Evolutionary conservation across 2,888 invertebrate species (phyloP), one percentile per base, ranked within the genome.

Genomic region (Chalcis sispes): DNA sequence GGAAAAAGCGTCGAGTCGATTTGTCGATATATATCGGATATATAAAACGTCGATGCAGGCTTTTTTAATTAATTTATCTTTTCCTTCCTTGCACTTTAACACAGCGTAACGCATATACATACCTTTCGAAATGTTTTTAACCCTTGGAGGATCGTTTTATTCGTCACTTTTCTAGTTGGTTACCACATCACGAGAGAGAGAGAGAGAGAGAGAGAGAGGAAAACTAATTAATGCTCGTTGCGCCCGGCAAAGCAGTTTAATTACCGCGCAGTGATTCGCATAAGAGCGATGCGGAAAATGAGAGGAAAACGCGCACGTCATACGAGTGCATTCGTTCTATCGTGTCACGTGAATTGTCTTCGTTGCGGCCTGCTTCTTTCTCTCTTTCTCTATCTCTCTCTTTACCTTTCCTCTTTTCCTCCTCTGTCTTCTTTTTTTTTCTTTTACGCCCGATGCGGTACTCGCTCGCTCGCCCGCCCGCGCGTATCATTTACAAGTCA

Each of bases 161-260:
- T 61, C 40, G 40, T 52, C 61, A 61, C 25, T 61, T 70, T 70
- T 70, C 50, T 61, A 61, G 50, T 52, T 70, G 50, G 61, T 70
- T 61, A 52, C 40, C 40, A 40, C 1, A 20, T 15, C 23, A 25
- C 27, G 42, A n/a, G n/a, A n/a, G n/a, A n/a, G n/a, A n/a, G n/a
- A n/a, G n/a, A n/a, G n/a, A n/a, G n/a, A n/a, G n/a, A n/a, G n/a
- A n/a, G n/a, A n/a, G n/a, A n/a, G n/a, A n/a, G n/a, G n/a, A n/a
- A n/a, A n/a, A n/a, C n/a, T n/a, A n/a, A n/a, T n/a, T n/a, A n/a
- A n/a, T n/a, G n/a, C n/a, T n/a, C n/a, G n/a, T n/a, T n/a, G n/a
- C 15, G 4, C 13, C n/a, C 13, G 50, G 79, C 70, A 74, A 75
- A 80, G 72, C 73, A 79, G 80, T 81, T 81, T 81, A 81, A 81